Evolutionary conservation across 2,797 vertebrate genomes (phyloP).

Genomic region (Anolis apletophallus): DNA sequence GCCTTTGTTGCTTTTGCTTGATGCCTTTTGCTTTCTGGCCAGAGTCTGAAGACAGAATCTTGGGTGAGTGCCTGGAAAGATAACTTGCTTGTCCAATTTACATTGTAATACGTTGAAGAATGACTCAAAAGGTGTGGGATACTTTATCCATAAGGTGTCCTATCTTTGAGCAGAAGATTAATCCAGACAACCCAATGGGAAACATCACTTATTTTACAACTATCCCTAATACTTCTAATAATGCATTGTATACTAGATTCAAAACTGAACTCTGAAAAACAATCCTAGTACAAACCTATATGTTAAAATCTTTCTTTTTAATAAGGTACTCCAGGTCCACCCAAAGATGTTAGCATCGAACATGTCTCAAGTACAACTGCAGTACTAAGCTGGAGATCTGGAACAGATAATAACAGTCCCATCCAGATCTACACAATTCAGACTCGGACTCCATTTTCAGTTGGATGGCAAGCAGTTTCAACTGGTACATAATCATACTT

Average conservation of each 20-base stretch:
- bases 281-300: conserved; percentile 36
- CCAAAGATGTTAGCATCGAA: conserved; percentile 83
- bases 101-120: not conserved
- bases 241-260: not conserved
- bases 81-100: not conserved
- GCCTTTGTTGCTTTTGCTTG: too few relatives aligned
- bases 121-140: not conserved
- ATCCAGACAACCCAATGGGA: not conserved
- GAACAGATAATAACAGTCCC: conserved; percentile 88
- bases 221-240: conserved; percentile 27
- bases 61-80: not conserved
- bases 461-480: conserved; percentile 88
- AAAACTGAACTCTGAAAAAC: not conserved
- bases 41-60: not conserved
- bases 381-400: conserved; percentile 85
- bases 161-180: not conserved
- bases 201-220: conserved; percentile 17
- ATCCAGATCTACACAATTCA: conserved; percentile 86
- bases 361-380: conserved; percentile 85
- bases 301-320: conserved; percentile 35
- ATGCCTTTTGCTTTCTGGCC: not conserved
- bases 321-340: conserved; percentile 87
- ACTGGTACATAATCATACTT: conserved; percentile 77
- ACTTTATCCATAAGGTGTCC: not conserved
- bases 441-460: conserved; percentile 86